A percentile compares a stretch with the other conserved stretches of the same genome.
Evolutionary conservation across 2,888 invertebrate species (phyloP).

Genomic region (Cerceris ruficornis): DNA sequence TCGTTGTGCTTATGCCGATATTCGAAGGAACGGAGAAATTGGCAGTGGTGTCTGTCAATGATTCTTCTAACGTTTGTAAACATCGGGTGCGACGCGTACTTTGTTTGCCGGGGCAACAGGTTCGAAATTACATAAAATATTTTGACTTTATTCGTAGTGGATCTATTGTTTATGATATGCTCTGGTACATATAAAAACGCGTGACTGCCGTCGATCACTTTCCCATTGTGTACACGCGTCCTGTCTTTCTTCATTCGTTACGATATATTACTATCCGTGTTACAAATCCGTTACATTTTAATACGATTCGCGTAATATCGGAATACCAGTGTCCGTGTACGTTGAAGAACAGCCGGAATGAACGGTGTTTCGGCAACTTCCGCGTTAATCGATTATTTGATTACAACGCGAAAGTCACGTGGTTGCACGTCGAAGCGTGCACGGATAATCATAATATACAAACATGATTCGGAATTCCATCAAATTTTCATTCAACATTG

Average conservation of each 20-base stretch:
- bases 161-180: not conserved
- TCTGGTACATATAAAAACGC: not conserved
- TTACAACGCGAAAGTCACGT: constrained; percentile 22
- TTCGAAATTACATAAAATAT: constrained; percentile 4
- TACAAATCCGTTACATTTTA: not conserved
- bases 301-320: not conserved
- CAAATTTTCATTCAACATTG: not conserved
- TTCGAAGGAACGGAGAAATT: too few relatives aligned
- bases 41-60: not conserved
- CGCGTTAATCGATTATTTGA: constrained; percentile 3
- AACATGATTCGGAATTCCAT: not conserved
- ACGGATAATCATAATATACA: not conserved
- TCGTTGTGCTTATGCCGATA: not conserved
- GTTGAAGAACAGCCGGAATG: not conserved
- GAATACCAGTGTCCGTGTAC: not conserved
- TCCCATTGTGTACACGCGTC: not conserved
- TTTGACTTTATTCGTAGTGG: not conserved
- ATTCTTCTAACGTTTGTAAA: constrained; percentile 10
- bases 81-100: not conserved
- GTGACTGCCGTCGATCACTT: not conserved
- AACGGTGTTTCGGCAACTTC: not conserved
- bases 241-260: not conserved
- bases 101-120: not conserved
- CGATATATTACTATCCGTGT: not conserved
- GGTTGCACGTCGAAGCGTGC: not conserved